These are phyloP conservation scores for Bellardia pandia DNA, from an alignment of 2,888 invertebrate genomes.

Conservation along the genomic window DNA sequence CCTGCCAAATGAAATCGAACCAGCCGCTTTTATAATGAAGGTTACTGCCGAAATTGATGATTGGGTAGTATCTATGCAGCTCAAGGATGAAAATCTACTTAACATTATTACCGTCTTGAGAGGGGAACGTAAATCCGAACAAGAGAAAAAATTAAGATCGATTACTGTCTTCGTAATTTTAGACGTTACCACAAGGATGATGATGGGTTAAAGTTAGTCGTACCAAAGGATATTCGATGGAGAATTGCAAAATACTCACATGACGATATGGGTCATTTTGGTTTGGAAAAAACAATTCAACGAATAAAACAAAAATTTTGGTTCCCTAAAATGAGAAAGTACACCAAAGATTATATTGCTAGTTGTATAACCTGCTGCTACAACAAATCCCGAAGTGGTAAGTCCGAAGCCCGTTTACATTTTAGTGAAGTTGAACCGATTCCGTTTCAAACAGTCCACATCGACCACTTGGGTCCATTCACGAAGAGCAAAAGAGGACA, in stretches of 20 bases:
- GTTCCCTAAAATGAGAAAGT: background rate
- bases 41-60: too few species aligned
- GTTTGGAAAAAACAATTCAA: background rate
- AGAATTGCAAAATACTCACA: constrained; percentile 4
- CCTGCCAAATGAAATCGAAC: too few species aligned
- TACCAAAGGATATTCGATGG: background rate
- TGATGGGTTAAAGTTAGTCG: background rate
- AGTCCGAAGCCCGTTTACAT: constrained; percentile 10
- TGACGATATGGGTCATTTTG: constrained; percentile 6
- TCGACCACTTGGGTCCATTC: background rate
- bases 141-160: background rate
- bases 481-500: background rate
- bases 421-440: background rate
- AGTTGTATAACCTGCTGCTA: background rate
- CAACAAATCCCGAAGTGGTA: background rate
- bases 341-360: background rate
- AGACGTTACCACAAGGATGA: background rate
- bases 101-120: background rate
- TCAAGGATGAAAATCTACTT: background rate
- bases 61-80: background rate
- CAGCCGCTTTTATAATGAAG: background rate
- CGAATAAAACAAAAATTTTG: background rate
- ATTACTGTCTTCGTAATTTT: background rate
- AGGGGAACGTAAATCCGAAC: background rate
- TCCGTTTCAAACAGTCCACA: background rate